Conservation (phyloP, 1,140 invertebrate species). For the Lordiphosa mommai region DNA sequence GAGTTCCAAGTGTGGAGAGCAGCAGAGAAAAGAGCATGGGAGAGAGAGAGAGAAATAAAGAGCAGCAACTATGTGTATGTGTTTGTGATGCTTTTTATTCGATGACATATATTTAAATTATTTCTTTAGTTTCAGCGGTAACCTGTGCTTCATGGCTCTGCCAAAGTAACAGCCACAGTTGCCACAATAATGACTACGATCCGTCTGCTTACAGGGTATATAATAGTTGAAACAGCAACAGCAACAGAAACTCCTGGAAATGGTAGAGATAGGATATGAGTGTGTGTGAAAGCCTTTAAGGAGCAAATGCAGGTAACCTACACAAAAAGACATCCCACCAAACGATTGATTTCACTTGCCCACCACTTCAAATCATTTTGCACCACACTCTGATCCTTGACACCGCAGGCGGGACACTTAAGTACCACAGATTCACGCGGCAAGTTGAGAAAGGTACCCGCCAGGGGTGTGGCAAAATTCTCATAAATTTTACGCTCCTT, state of each 20-base stretch:
- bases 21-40: not conserved
- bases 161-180: slow-evolving; percentile 77
- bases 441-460: slow-evolving; percentile 67
- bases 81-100: too few species aligned
- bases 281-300: not conserved
- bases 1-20: slow-evolving; percentile 1
- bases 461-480: slow-evolving; percentile 72
- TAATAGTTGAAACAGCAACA: slow-evolving; percentile 68
- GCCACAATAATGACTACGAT: slow-evolving; percentile 73
- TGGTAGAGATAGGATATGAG: not conserved
- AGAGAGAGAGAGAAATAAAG: slow-evolving; percentile 9
- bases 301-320: slow-evolving; percentile 17
- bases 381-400: slow-evolving; percentile 50
- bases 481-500: slow-evolving; percentile 63
- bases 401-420: slow-evolving; percentile 65
- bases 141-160: slow-evolving; percentile 53
- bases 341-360: slow-evolving; percentile 64
- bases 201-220: slow-evolving; percentile 68
- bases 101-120: not conserved
- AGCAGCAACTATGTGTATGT: too few species aligned
- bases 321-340: slow-evolving; percentile 74
- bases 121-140: slow-evolving; percentile 46
- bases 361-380: slow-evolving; percentile 73
- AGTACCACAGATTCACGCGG: slow-evolving; percentile 53
- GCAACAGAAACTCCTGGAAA: slow-evolving; percentile 61